Conservation (phyloP, 2,888 invertebrate genomes). For the Dicycla oo region DNA sequence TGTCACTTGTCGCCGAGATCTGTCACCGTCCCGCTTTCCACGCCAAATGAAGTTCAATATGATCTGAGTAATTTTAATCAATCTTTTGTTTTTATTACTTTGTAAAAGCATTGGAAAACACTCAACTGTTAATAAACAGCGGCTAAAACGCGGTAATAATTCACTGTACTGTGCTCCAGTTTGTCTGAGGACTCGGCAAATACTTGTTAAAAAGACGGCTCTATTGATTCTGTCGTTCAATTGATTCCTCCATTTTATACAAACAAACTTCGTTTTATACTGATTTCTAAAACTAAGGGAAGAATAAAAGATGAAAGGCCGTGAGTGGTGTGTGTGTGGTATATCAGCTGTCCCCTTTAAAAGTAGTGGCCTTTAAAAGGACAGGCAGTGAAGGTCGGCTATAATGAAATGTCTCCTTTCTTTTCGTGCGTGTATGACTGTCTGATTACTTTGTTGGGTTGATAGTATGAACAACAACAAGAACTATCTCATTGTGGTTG, state of each 20-base stretch:
- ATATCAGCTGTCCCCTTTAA: constrained; percentile 1
- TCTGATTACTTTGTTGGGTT: too few species aligned
- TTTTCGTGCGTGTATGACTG: too few species aligned
- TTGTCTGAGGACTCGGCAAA: constrained; percentile 27
- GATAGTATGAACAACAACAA: too few species aligned
- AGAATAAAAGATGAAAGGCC: constrained; percentile 6
- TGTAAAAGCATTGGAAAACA: not conserved
- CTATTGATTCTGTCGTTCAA: constrained; percentile 21
- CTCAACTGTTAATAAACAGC: not conserved
- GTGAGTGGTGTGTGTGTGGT: too few species aligned
- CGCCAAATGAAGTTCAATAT: too few species aligned
- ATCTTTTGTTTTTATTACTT: not conserved
- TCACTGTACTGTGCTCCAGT: not conserved
- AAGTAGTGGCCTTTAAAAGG: constrained; percentile 19
- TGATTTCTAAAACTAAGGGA: not conserved
- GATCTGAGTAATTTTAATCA: too few species aligned
- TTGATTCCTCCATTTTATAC: constrained; percentile 7
- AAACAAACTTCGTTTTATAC: constrained; percentile 13
- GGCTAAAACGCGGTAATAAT: not conserved
- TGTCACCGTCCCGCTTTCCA: too few species aligned
- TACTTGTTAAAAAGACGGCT: constrained; percentile 31
- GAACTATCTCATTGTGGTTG: too few species aligned
- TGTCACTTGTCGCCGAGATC: too few species aligned
- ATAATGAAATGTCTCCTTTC: not conserved
- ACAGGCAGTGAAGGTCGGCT: not conserved